Evolutionary conservation across 2,113 vertebrate species (phyloP).

Genomic region (Emydocephalus ijimae): DNA sequence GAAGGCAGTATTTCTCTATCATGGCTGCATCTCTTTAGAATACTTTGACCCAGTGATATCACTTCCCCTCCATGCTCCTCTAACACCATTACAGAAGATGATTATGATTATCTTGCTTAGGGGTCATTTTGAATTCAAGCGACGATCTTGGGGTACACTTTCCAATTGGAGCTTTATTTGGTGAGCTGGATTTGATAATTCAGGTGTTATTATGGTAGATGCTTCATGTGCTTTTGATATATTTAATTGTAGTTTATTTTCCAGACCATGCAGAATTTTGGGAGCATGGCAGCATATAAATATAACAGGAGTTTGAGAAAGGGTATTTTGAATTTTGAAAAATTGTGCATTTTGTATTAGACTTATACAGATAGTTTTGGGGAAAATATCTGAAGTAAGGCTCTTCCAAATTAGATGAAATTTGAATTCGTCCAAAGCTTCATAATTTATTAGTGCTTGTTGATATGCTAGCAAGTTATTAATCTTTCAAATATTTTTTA

Average conservation of each 20-base stretch:
- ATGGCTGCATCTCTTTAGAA: neutral
- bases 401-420: neutral
- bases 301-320: neutral
- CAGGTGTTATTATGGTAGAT: neutral
- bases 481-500: neutral
- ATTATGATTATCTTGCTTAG: neutral
- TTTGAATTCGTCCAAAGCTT: neutral
- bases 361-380: neutral
- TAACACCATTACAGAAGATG: neutral
- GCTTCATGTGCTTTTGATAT: neutral
- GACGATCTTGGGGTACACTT: neutral
- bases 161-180: neutral
- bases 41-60: neutral
- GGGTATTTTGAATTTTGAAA: neutral
- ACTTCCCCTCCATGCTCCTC: neutral
- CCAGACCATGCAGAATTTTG: neutral
- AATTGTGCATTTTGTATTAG: neutral
- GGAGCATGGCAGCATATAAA: neutral
- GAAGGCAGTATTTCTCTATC: neutral
- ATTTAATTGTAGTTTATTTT: neutral
- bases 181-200: neutral
- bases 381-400: neutral
- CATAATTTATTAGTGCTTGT: neutral
- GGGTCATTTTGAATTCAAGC: neutral
- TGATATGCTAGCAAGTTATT: neutral